Conservation (phyloP, 2,888 invertebrate genomes). For the Mythimna vitellina region DNA sequence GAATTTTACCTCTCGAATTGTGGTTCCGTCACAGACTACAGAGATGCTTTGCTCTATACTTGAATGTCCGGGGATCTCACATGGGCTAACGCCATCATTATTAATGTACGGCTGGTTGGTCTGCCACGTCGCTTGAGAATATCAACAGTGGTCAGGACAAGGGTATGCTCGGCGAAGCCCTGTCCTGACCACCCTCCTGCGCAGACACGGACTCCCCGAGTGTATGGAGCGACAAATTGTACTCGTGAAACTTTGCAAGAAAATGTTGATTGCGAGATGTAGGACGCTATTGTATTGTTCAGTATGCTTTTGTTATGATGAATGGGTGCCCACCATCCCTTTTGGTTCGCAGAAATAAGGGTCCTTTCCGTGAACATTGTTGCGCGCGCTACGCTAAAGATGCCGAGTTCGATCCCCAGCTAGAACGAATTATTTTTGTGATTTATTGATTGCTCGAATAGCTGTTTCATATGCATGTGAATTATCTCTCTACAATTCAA, state of each 20-base stretch:
- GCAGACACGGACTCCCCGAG: constrained; percentile 7
- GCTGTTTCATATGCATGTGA: too few species aligned
- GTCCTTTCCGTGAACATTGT: neutral
- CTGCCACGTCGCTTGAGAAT: neutral
- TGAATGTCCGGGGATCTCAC: neutral
- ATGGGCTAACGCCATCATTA: constrained; percentile 3
- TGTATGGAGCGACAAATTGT: neutral
- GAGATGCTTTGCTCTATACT: neutral
- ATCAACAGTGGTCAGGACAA: neutral
- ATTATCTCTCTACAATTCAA: too few species aligned
- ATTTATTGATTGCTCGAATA: too few species aligned
- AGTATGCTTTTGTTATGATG: neutral
- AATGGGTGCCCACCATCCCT: neutral
- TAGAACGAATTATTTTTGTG: neutral
- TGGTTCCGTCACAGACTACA: neutral
- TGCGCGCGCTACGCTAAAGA: neutral
- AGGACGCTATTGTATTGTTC: constrained; percentile 22
- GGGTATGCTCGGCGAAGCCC: neutral
- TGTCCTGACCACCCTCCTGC: neutral
- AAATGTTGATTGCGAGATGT: constrained; percentile 13
- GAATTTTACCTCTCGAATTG: constrained; percentile 1
- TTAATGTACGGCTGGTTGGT: neutral
- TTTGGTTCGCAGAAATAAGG: neutral
- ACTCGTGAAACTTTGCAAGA: neutral
- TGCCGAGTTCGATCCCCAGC: constrained; percentile 6